These are phyloP conservation scores for Diloba caeruleocephala DNA, from an alignment of 2,888 invertebrate genomes.

Conservation along the genomic window DNA sequence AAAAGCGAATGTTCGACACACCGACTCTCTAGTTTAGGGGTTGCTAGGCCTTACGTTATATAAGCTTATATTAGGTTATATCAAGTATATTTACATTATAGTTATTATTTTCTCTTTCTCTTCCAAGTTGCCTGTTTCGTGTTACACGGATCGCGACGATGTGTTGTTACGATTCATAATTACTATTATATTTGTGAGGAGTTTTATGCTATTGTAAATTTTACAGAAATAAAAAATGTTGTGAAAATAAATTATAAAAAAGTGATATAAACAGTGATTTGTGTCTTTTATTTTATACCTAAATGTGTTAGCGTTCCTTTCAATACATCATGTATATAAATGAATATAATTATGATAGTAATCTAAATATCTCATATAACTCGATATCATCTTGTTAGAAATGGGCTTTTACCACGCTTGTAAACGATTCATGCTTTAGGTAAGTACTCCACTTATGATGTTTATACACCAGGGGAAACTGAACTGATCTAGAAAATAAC, in stretches of 20 bases:
- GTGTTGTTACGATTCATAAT: constrained; percentile 79
- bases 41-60: constrained; percentile 78
- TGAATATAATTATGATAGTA: not conserved
- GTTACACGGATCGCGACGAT: constrained; percentile 65
- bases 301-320: constrained; percentile 7
- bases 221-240: constrained; percentile 89
- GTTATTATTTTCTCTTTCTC: constrained; percentile 73
- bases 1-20: constrained; percentile 74
- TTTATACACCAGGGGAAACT: no score
- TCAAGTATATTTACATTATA: constrained; percentile 79
- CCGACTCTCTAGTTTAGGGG: constrained; percentile 82
- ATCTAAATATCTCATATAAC: no score
- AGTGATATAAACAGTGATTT: constrained; percentile 86
- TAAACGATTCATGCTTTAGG: no score
- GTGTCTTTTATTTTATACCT: constrained; percentile 67
- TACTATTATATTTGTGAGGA: constrained; percentile 85
- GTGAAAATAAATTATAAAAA: constrained; percentile 89
- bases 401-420: no score
- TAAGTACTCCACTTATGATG: no score
- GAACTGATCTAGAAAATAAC: no score
- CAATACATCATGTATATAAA: not conserved
- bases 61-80: constrained; percentile 82
- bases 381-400: no score
- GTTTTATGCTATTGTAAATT: constrained; percentile 89
- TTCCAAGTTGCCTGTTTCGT: constrained; percentile 83